phyloP scores from a whole-genome alignment of 1,140 invertebrate genomes.

The Hycleus cichorii region DNA sequence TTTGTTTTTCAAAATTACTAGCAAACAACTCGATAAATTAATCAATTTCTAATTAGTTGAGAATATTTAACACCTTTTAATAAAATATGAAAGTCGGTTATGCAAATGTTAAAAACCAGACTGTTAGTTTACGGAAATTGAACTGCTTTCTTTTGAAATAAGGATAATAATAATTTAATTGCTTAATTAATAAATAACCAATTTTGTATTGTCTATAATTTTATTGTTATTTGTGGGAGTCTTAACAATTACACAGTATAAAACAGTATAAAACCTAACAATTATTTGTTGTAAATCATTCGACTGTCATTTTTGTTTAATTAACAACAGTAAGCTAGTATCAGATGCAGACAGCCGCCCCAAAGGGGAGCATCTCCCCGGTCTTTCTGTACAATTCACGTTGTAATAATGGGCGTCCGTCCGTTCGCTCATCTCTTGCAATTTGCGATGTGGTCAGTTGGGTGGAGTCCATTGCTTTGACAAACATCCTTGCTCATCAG shows the following conservation, averaged over 20 bases:
- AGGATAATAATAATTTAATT: too few relatives aligned
- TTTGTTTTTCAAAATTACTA: too few relatives aligned
- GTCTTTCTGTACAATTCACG: constrained; percentile 9
- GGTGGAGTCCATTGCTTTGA: constrained; percentile 26
- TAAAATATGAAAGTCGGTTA: background rate
- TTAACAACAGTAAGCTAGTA: constrained; percentile 26
- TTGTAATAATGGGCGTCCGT: constrained; percentile 27
- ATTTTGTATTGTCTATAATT: background rate
- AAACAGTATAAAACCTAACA: constrained; percentile 25
- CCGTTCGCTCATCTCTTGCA: constrained; percentile 11
- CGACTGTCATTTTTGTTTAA: constrained; percentile 35
- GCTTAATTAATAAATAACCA: too few relatives aligned
- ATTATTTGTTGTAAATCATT: constrained; percentile 35
- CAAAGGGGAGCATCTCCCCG: constrained; percentile 13
- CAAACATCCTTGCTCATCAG: constrained; percentile 28
- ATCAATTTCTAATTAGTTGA: background rate
- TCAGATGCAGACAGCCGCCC: constrained; percentile 28
- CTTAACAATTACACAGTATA: background rate
- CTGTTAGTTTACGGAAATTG: too few relatives aligned
- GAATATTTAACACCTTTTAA: background rate
- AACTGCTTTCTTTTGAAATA: too few relatives aligned
- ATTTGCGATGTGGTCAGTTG: constrained; percentile 28
- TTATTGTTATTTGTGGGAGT: background rate
- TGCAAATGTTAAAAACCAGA: constrained; percentile 6
- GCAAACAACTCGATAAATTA: too few relatives aligned